Conservation (phyloP, 2,113 vertebrate species). For the Sander lucioperca region DNA sequence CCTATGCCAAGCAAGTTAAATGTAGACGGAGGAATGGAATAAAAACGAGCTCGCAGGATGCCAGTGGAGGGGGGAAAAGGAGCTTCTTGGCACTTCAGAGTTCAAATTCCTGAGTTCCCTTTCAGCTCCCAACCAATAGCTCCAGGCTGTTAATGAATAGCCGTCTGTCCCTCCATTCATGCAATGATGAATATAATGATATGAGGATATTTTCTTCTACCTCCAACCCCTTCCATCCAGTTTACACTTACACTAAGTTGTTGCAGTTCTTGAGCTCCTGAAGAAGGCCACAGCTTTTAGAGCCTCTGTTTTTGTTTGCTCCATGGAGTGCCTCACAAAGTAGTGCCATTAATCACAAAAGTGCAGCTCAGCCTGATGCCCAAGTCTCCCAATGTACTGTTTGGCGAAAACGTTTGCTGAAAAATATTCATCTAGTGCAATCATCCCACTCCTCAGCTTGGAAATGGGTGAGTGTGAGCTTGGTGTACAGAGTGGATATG, state of each 20-base stretch:
- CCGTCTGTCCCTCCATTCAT: background rate
- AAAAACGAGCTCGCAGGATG: conserved; percentile 8
- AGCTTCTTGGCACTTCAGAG: conserved; percentile 9
- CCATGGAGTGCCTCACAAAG: conserved; percentile 30
- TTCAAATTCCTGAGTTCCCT: conserved; percentile 30
- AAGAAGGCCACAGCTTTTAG: conserved; percentile 7
- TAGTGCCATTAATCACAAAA: conserved; percentile 62
- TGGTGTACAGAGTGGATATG: background rate
- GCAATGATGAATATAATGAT: background rate
- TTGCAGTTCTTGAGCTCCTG: conserved; percentile 12
- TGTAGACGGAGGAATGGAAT: conserved; percentile 39
- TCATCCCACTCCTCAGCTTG: background rate
- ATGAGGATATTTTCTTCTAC: background rate
- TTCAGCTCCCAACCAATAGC: conserved; percentile 10
- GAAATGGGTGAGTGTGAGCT: background rate
- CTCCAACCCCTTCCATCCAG: fast-evolving
- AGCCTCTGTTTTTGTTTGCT: conserved; percentile 38
- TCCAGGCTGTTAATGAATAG: conserved; percentile 14
- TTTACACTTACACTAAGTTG: background rate
- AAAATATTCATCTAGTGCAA: conserved; percentile 32
- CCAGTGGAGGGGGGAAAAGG: conserved; percentile 12
- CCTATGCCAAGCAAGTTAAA: conserved; percentile 44
- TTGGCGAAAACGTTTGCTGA: conserved; percentile 29
- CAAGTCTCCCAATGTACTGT: conserved; percentile 28
- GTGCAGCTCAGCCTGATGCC: conserved; percentile 33